These are phyloP conservation scores for Daphoenositta chrysoptera DNA, from an alignment of 2,113 vertebrate genomes.

Conservation along the genomic window DNA sequence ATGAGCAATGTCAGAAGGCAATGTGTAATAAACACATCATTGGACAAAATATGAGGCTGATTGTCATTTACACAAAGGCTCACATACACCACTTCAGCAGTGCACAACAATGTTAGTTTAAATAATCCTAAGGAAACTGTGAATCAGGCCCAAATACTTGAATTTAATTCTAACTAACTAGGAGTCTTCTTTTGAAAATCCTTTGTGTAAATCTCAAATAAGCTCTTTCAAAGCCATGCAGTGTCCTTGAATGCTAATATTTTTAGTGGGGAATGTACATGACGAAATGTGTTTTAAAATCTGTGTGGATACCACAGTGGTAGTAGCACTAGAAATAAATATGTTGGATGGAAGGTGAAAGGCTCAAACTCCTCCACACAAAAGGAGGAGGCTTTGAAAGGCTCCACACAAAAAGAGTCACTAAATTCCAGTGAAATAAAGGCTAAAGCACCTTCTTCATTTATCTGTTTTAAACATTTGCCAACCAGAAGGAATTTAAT, in stretches of 20 bases:
- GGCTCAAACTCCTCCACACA: background rate
- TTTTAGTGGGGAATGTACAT: background rate
- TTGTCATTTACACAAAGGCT: background rate
- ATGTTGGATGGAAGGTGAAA: background rate
- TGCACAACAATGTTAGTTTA: background rate
- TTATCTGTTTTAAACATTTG: background rate
- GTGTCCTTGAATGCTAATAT: background rate
- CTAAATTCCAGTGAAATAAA: background rate
- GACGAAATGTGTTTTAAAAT: background rate
- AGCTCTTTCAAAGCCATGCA: background rate
- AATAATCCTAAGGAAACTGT: background rate
- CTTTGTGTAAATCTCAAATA: background rate
- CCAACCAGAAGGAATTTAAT: background rate
- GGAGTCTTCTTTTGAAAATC: background rate
- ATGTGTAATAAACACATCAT: background rate
- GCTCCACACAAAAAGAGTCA: background rate
- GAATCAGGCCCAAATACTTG: background rate
- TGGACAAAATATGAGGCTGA: background rate
- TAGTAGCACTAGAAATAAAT: background rate
- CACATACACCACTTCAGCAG: background rate
- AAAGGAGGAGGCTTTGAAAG: no score
- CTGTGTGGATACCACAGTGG: background rate
- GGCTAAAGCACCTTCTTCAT: background rate
- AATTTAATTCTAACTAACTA: background rate
- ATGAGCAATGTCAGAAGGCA: background rate